Percentiles rank a stretch among this genome's conserved stretches.
These are phyloP conservation scores for Plagiodera versicolora DNA, from an alignment of 2,888 invertebrate genomes.

Conservation along the genomic window DNA sequence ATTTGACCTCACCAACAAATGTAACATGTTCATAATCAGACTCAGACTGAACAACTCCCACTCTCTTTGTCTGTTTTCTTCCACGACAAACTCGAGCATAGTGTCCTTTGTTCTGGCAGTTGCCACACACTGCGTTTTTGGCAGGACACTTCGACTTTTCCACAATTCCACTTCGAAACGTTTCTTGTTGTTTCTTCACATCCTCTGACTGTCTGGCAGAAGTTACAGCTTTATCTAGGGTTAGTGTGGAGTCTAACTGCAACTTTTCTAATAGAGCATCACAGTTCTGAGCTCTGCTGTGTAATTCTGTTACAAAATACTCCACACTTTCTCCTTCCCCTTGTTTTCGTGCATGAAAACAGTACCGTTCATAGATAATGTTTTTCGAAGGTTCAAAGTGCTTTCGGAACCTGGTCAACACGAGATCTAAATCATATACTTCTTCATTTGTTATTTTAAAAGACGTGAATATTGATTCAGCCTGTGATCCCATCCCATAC, in stretches of 20 bases:
- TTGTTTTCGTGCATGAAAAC: slow-evolving; percentile 19
- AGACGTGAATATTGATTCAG: slow-evolving; percentile 13
- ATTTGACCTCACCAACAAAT: slow-evolving; percentile 10
- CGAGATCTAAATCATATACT: not conserved
- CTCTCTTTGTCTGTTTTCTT: not conserved
- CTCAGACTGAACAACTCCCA: slow-evolving; percentile 2
- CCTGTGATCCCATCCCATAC: slow-evolving; percentile 15
- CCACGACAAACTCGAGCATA: slow-evolving; percentile 12
- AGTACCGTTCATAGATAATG: slow-evolving; percentile 20
- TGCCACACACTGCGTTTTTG: slow-evolving; percentile 17
- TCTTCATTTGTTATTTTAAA: slow-evolving; percentile 6
- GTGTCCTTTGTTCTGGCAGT: slow-evolving; percentile 12
- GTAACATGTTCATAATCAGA: not conserved
- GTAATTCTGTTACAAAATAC: slow-evolving; percentile 19
- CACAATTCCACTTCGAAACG: not conserved
- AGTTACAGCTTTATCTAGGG: slow-evolving; percentile 21
- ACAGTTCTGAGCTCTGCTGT: slow-evolving; percentile 19
- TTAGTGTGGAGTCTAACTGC: slow-evolving; percentile 19
- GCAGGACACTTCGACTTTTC: slow-evolving; percentile 15
- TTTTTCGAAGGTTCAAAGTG: slow-evolving; percentile 19
- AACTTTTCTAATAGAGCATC: slow-evolving; percentile 16
- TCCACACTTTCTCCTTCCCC: slow-evolving; percentile 19
- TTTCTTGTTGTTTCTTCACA: slow-evolving; percentile 20
- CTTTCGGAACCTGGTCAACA: slow-evolving; percentile 11
- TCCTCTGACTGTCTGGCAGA: slow-evolving; percentile 15